Percentiles rank a stretch among this genome's conserved stretches.
Conservation (phyloP, 2,797 vertebrate species). For the Chelon auratus region DNA sequence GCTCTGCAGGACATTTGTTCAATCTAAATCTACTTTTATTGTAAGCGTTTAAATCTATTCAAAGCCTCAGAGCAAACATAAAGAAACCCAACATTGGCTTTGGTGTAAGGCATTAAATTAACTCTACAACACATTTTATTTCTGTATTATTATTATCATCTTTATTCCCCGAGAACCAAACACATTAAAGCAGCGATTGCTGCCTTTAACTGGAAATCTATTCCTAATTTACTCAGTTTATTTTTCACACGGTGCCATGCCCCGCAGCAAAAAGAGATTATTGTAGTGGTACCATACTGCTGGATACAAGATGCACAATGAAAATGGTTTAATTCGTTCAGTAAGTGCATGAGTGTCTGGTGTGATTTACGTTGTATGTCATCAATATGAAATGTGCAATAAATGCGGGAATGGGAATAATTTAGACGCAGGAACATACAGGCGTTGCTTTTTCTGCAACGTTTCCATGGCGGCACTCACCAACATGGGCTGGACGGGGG, state of each 20-base stretch:
- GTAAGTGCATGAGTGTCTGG: too few relatives aligned
- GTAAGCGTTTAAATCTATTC: neutral
- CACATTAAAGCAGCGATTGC: constrained; percentile 14
- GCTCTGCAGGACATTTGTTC: too few relatives aligned
- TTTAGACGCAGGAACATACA: too few relatives aligned
- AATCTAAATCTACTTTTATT: too few relatives aligned
- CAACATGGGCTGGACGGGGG: constrained; percentile 98
- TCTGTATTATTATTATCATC: neutral
- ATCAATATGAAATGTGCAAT: neutral
- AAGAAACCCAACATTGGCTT: neutral
- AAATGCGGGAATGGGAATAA: neutral
- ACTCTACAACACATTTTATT: neutral
- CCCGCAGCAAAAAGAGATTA: constrained; percentile 8
- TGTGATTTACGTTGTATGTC: neutral
- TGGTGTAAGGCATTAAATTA: neutral
- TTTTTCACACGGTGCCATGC: neutral
- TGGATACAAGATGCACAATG: constrained; percentile 3
- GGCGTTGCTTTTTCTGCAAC: neutral
- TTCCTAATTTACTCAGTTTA: constrained; percentile 15
- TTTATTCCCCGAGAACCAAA: neutral
- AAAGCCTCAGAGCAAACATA: constrained; percentile 1
- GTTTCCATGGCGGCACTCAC: constrained; percentile 70
- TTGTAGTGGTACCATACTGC: neutral
- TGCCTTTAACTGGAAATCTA: constrained; percentile 33
- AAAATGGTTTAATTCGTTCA: neutral